Base-by-base conservation (phyloP, 2,888 invertebrate species). In the Leptopilina syphax region DNA sequence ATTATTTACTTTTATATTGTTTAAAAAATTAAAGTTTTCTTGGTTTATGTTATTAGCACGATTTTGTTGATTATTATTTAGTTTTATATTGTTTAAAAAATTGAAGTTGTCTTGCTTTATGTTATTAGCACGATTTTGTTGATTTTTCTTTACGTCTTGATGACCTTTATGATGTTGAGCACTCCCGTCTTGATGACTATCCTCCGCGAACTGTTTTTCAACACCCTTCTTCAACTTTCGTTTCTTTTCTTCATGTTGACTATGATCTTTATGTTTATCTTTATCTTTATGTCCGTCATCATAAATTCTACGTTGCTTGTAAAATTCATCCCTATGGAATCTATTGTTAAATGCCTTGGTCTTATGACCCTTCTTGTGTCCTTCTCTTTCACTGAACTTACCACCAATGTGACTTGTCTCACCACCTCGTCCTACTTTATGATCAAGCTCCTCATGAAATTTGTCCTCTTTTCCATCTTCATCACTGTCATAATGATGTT, bases 291-390 rank as follows among this genome's bases (percentile, higher is more conserved):
- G 95, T 90, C 93, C 94, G 90, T 95, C 95, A 85, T 96, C 96
- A 92, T 96, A 96, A 93, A 96, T 95, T 89, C 95, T 96, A 92
- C 96, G 96, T 88, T 96, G 96, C 87, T 95, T 96, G 89, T 95
- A 95, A 92, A 95, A 96, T 90, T 96, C 96, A 87, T 96, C 96
- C 89, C 95, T 95, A 92, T 95, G 95, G 91, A 95, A 95, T 85
- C 95, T 95, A 92, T 96, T 95, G 92, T 96, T 96, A 91, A 95
- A 96, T 0, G 96, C 96, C 91, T 95, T 95, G 1, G 95, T 95
- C 89, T 96, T 96, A 88, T 96, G 95, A 5, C 96, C 96, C 86
- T 95, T 95, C 88, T 96, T 96, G 89, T 96, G 96, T 0, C 95
- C 96, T 84, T 95, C 95, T 88, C 96, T 96, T 90, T 96, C 95